Percentiles rank a stretch among this genome's conserved stretches.
phyloP scores from a whole-genome alignment of 2,113 vertebrate species.

The Spea multiplicata region DNA sequence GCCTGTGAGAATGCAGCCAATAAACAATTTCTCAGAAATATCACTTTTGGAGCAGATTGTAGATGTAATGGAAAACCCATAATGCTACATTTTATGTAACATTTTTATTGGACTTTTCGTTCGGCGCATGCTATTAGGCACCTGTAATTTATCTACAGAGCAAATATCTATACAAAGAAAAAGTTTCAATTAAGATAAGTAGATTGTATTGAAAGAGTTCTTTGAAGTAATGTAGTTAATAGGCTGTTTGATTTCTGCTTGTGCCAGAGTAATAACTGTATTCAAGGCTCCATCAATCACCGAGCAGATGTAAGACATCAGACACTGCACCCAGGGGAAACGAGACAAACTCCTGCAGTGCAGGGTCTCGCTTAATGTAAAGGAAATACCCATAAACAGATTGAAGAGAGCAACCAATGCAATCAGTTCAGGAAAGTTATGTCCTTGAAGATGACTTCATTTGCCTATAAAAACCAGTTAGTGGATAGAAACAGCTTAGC shows the following conservation, averaged over 20 bases:
- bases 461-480: constrained; percentile 48
- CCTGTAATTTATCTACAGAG: constrained; percentile 63
- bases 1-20: too few species aligned
- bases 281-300: constrained; percentile 73
- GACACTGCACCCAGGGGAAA: constrained; percentile 62
- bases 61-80: background rate
- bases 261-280: constrained; percentile 72
- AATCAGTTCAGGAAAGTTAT: constrained; percentile 59
- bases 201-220: constrained; percentile 63
- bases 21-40: too few species aligned
- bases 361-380: constrained; percentile 62
- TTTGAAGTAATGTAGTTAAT: constrained; percentile 68
- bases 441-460: constrained; percentile 60
- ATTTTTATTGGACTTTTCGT: constrained; percentile 32
- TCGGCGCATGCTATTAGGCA: constrained; percentile 52
- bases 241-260: constrained; percentile 74
- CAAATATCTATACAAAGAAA: constrained; percentile 64
- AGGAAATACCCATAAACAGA: constrained; percentile 67
- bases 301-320: constrained; percentile 67
- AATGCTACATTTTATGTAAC: background rate
- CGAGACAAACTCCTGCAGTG: constrained; percentile 60
- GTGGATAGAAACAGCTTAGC: constrained; percentile 42
- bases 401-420: constrained; percentile 55
- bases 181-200: constrained; percentile 70
- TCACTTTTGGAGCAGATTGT: background rate